Base-by-base conservation (phyloP, 1,140 invertebrate genomes). In the Cataglyphis hispanica region DNA sequence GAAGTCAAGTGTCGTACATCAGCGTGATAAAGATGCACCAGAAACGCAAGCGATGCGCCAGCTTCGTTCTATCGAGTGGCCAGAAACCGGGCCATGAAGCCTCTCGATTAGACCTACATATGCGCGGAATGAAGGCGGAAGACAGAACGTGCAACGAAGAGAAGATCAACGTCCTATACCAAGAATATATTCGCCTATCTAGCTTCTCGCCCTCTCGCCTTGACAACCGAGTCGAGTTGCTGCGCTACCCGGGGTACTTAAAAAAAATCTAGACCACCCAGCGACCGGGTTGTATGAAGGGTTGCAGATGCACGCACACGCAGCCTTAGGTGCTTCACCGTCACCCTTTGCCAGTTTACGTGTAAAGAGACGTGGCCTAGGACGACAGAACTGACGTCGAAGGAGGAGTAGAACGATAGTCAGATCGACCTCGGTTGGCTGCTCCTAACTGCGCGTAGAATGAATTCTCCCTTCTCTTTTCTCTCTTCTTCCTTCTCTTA, bases 241-340 rank as follows among this genome's bases (percentile, higher is more conserved):
- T 53, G 66, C 40, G 46, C 46, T 80, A 60, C 70, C 53, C 46
- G 83, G 31, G 86, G 70, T 86, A 89, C 91, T 92, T 91, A 19
- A 78, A 90, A 92, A 88, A 91, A 94, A 94, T 93, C 91, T 93
- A 93, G 93, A 93, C 91, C 93, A 94, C 91, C 92, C 92, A 93
- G 91, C 92, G 91, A 93, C 91, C 87, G 53, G 56, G 70, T 74
- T 86, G 85, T 67, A 78, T 88, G 81, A 91, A 92, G 91, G 89
- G 88, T 84, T 67, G 87, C 85, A 90, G 84, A 88, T 66, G 80
- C 70, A 89, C 76, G 84, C 86, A 75, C 76, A 83, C 70, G 70
- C 84, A 77, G 88, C 80, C 76, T 81, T 85, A 69, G 87, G 88
- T 91, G 84, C 88, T 91, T 90, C 76, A 87, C 56, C 87, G 70